Percentiles rank a stretch among this genome's conserved stretches.
Conservation (phyloP, 2,113 vertebrate species). For the Cephalopholis sonnerati region DNA sequence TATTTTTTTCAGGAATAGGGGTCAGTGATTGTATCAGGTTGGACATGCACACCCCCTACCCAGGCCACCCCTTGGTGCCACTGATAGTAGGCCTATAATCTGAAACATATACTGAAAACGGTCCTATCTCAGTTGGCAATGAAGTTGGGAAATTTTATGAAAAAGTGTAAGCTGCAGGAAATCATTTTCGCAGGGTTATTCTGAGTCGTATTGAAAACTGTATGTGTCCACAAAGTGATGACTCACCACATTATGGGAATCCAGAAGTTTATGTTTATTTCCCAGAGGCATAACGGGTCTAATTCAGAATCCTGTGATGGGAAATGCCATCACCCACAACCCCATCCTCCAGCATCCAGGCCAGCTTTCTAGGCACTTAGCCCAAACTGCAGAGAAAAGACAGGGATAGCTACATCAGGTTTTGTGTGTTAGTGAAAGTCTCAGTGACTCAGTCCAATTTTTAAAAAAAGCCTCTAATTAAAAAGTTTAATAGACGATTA, state of each 20-base stretch:
- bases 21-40: too few species aligned
- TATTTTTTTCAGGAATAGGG: too few species aligned
- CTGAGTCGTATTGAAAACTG: constrained; percentile 1
- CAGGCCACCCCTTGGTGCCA: too few species aligned
- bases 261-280: constrained; percentile 18
- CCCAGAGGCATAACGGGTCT: constrained; percentile 9
- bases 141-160: background rate
- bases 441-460: constrained; percentile 27
- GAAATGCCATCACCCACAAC: constrained; percentile 9
- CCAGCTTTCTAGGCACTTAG: background rate
- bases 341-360: constrained; percentile 1
- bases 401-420: constrained; percentile 9
- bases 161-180: background rate
- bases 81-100: too few species aligned
- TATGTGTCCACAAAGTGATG: constrained; percentile 18
- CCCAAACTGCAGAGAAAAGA: constrained; percentile 11
- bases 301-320: constrained; percentile 17
- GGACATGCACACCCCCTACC: too few species aligned
- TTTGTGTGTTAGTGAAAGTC: constrained; percentile 33
- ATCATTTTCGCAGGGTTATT: background rate
- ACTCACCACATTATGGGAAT: background rate
- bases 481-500: constrained; percentile 66
- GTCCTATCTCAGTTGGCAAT: background rate
- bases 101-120: background rate
- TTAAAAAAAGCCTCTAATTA: constrained; percentile 62